Evolutionary conservation across 2,797 vertebrate species (phyloP).

Genomic region (Pampus argenteus): DNA sequence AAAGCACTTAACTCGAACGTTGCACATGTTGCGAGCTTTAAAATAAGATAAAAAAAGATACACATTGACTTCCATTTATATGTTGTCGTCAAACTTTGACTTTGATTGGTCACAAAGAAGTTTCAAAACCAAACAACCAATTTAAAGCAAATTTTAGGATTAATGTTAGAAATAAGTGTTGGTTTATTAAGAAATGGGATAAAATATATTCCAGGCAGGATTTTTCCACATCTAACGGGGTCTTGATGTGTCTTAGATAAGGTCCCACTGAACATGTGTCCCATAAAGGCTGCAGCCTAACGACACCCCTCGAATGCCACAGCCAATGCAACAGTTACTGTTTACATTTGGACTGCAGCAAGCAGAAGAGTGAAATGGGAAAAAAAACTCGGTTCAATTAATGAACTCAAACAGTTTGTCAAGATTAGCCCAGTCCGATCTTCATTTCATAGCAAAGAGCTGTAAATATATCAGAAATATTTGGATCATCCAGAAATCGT

Average conservation of each 20-base stretch:
- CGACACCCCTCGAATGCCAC: slow-evolving; percentile 35
- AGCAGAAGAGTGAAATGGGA: slow-evolving; percentile 53
- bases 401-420: slow-evolving; percentile 5
- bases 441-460: not conserved
- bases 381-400: slow-evolving; percentile 13
- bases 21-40: not conserved
- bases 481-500: not conserved
- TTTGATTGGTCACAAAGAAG: not conserved
- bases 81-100: not conserved
- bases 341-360: slow-evolving; percentile 72
- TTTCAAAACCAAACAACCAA: not conserved
- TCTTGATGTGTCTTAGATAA: slow-evolving; percentile 29
- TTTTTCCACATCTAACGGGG: slow-evolving; percentile 19
- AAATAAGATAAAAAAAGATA: not conserved
- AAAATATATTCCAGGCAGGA: not conserved
- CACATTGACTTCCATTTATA: not conserved
- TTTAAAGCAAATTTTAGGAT: not conserved
- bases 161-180: not conserved
- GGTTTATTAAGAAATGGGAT: not conserved
- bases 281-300: slow-evolving; percentile 24
- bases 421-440: not conserved
- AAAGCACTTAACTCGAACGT: not conserved
- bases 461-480: not conserved
- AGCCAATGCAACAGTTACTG: slow-evolving; percentile 67
- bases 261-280: slow-evolving; percentile 57